A percentile compares a stretch with the other conserved stretches of the same genome.
phyloP scores from a whole-genome alignment of 1,140 invertebrate species.

The Scaptomyza hsui region DNA sequence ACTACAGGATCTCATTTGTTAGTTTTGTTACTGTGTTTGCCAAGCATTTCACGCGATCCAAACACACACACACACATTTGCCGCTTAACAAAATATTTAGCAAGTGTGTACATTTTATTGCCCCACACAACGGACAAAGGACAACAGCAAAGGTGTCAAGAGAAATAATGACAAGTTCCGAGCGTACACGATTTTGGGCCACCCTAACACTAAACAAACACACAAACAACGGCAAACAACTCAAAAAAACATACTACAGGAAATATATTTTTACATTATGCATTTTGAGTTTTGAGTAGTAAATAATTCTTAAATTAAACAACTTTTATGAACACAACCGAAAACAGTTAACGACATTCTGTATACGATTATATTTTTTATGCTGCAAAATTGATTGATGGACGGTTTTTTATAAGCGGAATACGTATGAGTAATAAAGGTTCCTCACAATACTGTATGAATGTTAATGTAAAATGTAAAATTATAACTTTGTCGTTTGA shows the following conservation, averaged over 20 bases:
- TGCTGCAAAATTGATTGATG: neutral
- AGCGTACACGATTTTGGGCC: neutral
- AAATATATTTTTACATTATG: neutral
- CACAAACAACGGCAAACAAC: neutral
- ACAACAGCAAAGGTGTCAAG: constrained; percentile 6
- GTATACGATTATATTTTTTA: neutral
- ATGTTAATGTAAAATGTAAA: no score
- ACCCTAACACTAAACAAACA: neutral
- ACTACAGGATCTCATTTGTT: constrained; percentile 74
- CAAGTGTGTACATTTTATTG: constrained; percentile 70
- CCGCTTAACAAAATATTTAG: constrained; percentile 79
- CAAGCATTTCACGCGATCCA: constrained; percentile 69
- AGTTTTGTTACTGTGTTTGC: constrained; percentile 78
- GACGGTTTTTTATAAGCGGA: no score
- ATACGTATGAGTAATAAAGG: no score
- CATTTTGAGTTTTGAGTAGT: neutral
- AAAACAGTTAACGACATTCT: neutral
- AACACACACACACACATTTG: constrained; percentile 32
- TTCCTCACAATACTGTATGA: no score
- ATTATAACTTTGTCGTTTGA: no score
- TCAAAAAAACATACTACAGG: no score
- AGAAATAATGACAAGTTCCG: neutral
- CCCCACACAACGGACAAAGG: constrained; percentile 13
- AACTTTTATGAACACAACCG: neutral
- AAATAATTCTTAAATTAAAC: constrained; percentile 1